Conservation (phyloP, 2,113 vertebrate species). For the Colistium nudipinnis region DNA sequence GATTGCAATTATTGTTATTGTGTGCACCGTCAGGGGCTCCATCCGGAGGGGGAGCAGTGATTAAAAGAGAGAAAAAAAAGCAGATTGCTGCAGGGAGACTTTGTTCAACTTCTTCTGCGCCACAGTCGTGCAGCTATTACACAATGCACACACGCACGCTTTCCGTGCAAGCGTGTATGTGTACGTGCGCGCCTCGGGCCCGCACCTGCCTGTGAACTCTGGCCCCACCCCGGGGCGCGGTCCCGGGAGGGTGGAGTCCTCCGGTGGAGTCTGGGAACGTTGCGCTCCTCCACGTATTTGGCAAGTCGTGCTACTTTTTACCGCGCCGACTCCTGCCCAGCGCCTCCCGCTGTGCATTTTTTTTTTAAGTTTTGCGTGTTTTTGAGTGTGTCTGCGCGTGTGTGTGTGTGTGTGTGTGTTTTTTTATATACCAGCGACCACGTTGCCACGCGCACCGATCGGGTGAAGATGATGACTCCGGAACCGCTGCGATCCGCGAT, state of each 20-base stretch:
- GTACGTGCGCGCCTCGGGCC: neutral
- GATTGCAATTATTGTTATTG: too few species aligned
- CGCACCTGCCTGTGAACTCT: constrained; percentile 33
- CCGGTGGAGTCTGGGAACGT: constrained; percentile 1
- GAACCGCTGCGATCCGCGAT: constrained; percentile 73
- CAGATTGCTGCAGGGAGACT: neutral
- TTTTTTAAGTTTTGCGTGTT: too few species aligned
- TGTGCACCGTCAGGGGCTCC: too few species aligned
- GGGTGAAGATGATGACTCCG: constrained; percentile 57
- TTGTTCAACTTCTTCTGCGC: neutral
- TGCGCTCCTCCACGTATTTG: neutral
- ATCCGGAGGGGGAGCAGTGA: too few species aligned
- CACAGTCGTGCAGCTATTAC: neutral
- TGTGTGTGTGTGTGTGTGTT: neutral
- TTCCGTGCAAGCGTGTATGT: neutral
- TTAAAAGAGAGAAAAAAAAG: too few species aligned
- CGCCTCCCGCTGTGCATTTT: neutral
- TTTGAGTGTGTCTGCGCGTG: too few species aligned
- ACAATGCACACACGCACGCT: too few species aligned
- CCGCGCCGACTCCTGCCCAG: neutral
- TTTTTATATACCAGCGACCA: too few species aligned
- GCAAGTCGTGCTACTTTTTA: neutral
- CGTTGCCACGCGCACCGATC: neutral
- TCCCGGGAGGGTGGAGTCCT: constrained; percentile 53
- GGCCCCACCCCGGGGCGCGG: constrained; percentile 59